Percentiles rank a stretch among this genome's conserved stretches.
Conservation (phyloP, 1,140 invertebrate species). For the Dendroctonus valens region DNA sequence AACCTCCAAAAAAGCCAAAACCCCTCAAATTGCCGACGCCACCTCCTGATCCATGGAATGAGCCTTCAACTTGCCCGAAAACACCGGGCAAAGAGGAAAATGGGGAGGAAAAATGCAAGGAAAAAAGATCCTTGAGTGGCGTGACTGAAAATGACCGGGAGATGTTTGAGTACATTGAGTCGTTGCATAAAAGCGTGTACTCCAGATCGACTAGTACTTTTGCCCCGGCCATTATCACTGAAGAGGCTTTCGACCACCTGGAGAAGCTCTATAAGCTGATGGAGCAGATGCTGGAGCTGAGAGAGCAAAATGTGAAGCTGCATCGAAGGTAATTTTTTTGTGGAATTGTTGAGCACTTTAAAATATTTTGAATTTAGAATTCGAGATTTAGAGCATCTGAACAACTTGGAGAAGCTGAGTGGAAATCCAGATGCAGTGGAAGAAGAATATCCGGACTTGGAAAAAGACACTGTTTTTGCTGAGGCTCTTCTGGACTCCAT, state of each 20-base stretch:
- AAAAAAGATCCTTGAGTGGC: conserved; percentile 11
- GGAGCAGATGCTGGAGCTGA: conserved; percentile 70
- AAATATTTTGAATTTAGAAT: conserved; percentile 46
- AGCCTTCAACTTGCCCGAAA: conserved; percentile 3
- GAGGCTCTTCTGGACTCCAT: conserved; percentile 60
- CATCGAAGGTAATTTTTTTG: conserved; percentile 53
- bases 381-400: conserved; percentile 70
- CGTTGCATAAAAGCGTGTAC: conserved; percentile 37
- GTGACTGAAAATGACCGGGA: conserved; percentile 37
- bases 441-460: conserved; percentile 53
- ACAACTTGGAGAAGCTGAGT: conserved; percentile 62
- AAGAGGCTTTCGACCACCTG: conserved; percentile 70
- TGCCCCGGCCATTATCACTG: conserved; percentile 53
- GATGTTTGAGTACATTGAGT: conserved; percentile 45
- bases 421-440: conserved; percentile 50
- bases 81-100: conserved; percentile 2
- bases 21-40: conserved; percentile 43
- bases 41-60: conserved; percentile 43
- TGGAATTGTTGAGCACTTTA: background rate
- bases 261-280: conserved; percentile 72
- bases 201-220: conserved; percentile 46
- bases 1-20: conserved; percentile 35
- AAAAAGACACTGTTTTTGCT: conserved; percentile 58
- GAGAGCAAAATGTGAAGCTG: conserved; percentile 68
- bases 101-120: conserved; percentile 1